phyloP scores from a whole-genome alignment of 1,140 invertebrate genomes.

The Bombus huntii region DNA sequence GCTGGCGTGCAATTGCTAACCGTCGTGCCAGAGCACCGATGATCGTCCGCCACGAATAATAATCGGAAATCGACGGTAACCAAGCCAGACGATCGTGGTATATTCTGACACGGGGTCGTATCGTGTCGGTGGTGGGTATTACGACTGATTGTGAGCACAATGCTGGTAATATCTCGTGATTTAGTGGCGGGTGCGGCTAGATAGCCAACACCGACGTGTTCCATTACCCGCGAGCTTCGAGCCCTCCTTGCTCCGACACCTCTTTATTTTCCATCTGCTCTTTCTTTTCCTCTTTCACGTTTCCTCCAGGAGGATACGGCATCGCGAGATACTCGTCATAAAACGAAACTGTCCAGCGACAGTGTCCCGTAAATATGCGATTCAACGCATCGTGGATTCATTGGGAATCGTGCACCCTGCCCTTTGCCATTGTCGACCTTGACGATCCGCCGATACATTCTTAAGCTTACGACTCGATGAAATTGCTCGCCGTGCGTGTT shows the following conservation, averaged over 20 bases:
- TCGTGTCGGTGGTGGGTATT: conserved; percentile 62
- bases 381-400: conserved; percentile 21
- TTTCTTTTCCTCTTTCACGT: neutral
- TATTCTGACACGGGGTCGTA: conserved; percentile 55
- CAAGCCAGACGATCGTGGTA: conserved; percentile 46
- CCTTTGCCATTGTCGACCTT: neutral
- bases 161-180: conserved; percentile 70
- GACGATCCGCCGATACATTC: neutral
- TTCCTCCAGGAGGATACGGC: neutral
- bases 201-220: conserved; percentile 63
- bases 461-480: neutral
- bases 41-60: conserved; percentile 36
- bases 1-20: conserved; percentile 19
- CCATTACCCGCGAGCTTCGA: conserved; percentile 54
- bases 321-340: conserved; percentile 40
- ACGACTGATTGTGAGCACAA: conserved; percentile 71
- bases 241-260: conserved; percentile 20
- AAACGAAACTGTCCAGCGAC: conserved; percentile 31
- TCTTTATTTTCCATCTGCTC: neutral
- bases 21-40: neutral
- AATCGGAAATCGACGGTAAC: conserved; percentile 64
- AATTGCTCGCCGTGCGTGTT: neutral
- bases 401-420: conserved; percentile 8
- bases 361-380: conserved; percentile 36
- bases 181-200: conserved; percentile 71